A percentile compares a stretch with the other conserved stretches of the same genome.
Conservation (phyloP, 1,140 invertebrate genomes). For the Probaryconus sp. region DNA sequence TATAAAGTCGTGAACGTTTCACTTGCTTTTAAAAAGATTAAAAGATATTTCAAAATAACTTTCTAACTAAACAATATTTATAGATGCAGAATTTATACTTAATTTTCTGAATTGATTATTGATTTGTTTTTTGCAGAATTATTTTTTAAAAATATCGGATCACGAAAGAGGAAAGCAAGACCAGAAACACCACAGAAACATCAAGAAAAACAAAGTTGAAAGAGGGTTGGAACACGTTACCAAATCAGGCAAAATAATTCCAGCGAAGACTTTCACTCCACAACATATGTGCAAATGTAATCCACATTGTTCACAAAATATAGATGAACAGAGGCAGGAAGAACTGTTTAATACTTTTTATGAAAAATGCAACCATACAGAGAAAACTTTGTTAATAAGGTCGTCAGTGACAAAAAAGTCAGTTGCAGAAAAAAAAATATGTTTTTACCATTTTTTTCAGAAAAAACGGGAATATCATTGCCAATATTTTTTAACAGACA, state of each 20-base stretch:
- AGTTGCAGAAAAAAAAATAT: neutral
- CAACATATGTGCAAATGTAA: slow-evolving; percentile 1
- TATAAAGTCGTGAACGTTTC: too few species aligned
- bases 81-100: too few species aligned
- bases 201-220: neutral
- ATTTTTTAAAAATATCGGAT: too few species aligned
- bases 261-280: neutral
- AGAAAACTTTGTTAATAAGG: slow-evolving; percentile 6
- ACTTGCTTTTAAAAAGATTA: too few species aligned
- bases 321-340: neutral
- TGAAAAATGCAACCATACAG: neutral
- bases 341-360: slow-evolving; percentile 1
- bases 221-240: neutral
- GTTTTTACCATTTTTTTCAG: neutral
- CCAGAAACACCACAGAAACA: neutral
- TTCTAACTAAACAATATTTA: too few species aligned
- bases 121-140: too few species aligned
- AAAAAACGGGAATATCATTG: too few species aligned
- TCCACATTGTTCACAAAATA: neutral
- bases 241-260: slow-evolving; percentile 2
- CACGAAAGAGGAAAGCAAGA: slow-evolving; percentile 1
- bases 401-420: neutral
- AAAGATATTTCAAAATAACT: too few species aligned
- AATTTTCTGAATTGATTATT: too few species aligned
- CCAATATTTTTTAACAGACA: too few species aligned